Evolutionary conservation across 2,888 invertebrate genomes (phyloP).

Genomic region (Andrena dorsata): DNA sequence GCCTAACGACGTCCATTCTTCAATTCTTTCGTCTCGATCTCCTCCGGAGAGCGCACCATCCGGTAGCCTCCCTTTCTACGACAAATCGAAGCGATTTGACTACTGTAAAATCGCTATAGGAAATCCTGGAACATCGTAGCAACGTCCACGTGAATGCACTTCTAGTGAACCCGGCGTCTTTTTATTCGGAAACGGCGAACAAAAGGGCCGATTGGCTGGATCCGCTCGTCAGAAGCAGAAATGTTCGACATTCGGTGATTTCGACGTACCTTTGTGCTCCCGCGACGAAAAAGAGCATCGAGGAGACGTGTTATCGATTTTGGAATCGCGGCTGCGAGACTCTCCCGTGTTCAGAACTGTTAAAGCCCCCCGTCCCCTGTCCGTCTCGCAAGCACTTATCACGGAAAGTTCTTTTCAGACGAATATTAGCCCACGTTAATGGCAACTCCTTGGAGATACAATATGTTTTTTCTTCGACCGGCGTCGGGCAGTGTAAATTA

Average conservation of each 20-base stretch:
- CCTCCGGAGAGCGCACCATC: background rate
- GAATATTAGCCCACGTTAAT: background rate
- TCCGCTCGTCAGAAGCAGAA: conserved; percentile 2
- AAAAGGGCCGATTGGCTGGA: conserved; percentile 19
- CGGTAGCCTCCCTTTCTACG: background rate
- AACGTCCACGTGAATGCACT: background rate
- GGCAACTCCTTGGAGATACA: background rate
- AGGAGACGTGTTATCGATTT: background rate
- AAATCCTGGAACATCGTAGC: background rate
- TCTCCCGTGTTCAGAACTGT: conserved; percentile 1
- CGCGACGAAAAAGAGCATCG: background rate
- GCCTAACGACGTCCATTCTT: background rate
- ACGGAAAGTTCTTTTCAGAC: background rate
- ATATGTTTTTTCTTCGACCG: background rate
- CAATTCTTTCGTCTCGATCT: background rate
- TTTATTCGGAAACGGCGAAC: conserved; percentile 6
- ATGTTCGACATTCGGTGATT: conserved; percentile 10
- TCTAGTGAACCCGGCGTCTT: background rate
- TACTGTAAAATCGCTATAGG: background rate
- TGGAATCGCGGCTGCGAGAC: background rate
- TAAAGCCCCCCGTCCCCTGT: background rate
- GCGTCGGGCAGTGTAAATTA: background rate
- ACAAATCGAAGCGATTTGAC: background rate
- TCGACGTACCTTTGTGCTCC: conserved; percentile 8
- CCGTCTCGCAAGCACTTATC: background rate